Percentiles rank a stretch among this genome's conserved stretches.
phyloP scores from a whole-genome alignment of 2,888 invertebrate genomes.

The Spodoptera littoralis region DNA sequence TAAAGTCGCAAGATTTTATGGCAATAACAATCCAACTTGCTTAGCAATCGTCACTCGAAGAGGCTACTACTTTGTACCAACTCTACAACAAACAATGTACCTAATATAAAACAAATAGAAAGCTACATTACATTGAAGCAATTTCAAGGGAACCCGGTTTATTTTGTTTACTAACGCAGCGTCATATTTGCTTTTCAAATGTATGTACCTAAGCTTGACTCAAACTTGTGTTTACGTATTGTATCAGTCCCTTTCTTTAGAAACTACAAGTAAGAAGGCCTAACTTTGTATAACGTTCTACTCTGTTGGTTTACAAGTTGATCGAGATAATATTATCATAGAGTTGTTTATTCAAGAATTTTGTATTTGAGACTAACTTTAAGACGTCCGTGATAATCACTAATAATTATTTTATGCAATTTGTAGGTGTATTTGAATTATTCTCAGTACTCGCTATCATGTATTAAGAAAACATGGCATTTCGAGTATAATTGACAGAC shows the following conservation, averaged over 20 bases:
- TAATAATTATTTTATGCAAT: no score
- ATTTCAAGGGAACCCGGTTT: conserved; percentile 65
- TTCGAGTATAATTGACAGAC: no score
- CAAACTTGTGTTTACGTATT: conserved; percentile 54
- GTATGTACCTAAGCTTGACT: conserved; percentile 55
- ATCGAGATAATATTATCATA: conserved; percentile 18
- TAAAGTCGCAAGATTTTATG: no score
- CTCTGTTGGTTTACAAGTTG: conserved; percentile 24
- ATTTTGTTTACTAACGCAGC: conserved; percentile 64
- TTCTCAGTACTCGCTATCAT: no score
- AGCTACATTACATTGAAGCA: conserved; percentile 64
- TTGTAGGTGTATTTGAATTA: no score
- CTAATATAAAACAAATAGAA: conserved; percentile 67
- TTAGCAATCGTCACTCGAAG: conserved; percentile 43
- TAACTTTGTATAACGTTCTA: conserved; percentile 31
- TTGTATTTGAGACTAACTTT: no score
- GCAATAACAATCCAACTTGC: no score
- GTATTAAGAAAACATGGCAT: no score
- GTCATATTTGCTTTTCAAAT: conserved; percentile 68
- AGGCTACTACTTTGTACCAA: conserved; percentile 7
- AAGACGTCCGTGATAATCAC: no score
- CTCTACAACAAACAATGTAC: conserved; percentile 53
- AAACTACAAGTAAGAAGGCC: conserved; percentile 20
- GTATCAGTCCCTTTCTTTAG: conserved; percentile 43
- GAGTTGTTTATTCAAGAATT: no score